phyloP scores from a whole-genome alignment of 2,113 vertebrate species.

The Grammomys surdaster region DNA sequence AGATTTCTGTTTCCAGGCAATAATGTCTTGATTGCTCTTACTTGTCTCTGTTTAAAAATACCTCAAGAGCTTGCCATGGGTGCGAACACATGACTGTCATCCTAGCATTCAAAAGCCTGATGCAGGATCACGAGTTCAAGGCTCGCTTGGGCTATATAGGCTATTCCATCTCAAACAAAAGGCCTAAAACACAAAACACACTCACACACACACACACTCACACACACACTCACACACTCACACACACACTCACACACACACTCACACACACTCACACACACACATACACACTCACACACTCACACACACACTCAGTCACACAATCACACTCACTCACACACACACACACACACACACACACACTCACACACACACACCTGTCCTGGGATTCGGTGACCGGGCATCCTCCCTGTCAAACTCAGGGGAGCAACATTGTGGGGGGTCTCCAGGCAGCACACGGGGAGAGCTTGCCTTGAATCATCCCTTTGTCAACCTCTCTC shows the following conservation, averaged over 20 bases:
- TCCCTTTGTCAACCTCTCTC: not conserved
- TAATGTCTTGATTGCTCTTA: conserved; percentile 26
- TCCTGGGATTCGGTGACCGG: not conserved
- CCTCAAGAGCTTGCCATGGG: not conserved
- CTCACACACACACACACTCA: too few species aligned
- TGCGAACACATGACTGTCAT: not conserved
- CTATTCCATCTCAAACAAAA: not conserved
- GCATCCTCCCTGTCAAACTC: not conserved
- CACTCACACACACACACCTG: not conserved
- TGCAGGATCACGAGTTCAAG: not conserved
- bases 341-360: too few species aligned
- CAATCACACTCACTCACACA: too few species aligned
- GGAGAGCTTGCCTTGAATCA: not conserved
- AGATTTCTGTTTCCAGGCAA: conserved; percentile 19
- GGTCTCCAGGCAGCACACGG: not conserved
- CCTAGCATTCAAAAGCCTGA: not conserved
- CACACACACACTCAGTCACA: too few species aligned
- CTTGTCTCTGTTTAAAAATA: conserved; percentile 59
- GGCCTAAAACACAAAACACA: too few species aligned
- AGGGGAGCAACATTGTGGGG: not conserved
- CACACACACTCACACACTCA: too few species aligned
- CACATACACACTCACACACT: too few species aligned
- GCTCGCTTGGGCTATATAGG: not conserved
- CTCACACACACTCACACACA: too few species aligned
- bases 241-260: too few species aligned